Evolutionary conservation across 2,113 vertebrate species (phyloP).

Genomic region (Trogon surrucura): DNA sequence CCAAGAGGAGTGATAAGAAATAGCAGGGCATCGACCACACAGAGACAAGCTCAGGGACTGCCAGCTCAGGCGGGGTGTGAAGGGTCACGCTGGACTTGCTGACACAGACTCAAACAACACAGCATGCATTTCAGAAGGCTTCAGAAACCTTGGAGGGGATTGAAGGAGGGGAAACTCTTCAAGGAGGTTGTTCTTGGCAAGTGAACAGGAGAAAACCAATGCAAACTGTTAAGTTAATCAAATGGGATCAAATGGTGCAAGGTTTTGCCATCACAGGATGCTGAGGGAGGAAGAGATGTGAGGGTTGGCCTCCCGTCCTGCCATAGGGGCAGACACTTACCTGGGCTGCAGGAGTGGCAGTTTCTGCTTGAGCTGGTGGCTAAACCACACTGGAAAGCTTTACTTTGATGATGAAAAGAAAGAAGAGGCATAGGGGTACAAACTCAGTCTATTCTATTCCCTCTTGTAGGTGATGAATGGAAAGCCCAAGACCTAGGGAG

Average conservation of each 20-base stretch:
- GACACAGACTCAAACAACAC: not conserved
- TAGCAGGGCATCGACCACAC: not conserved
- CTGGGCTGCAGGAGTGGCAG: not conserved
- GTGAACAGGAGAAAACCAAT: rapidly evolving
- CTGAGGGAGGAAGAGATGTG: not conserved
- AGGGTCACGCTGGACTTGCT: not conserved
- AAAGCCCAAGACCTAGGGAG: not conserved
- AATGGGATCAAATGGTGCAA: not conserved
- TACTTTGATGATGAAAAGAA: not conserved
- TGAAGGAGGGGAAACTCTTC: not conserved
- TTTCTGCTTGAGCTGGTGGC: not conserved
- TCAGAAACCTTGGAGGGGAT: not conserved
- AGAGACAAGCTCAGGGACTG: not conserved
- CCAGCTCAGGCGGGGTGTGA: not conserved
- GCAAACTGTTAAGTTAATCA: not conserved
- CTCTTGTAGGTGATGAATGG: not conserved
- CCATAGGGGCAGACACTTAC: not conserved
- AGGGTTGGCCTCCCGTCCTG: not conserved
- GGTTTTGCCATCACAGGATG: not conserved
- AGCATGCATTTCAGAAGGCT: not conserved
- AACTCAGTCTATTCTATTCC: not conserved
- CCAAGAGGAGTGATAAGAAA: not conserved
- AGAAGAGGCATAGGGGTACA: not conserved
- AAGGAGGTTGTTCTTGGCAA: not conserved
- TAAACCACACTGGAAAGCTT: not conserved